A percentile compares a stretch with the other conserved stretches of the same genome.
phyloP scores from a whole-genome alignment of 2,113 vertebrate genomes.

The Isichthys henryi region DNA sequence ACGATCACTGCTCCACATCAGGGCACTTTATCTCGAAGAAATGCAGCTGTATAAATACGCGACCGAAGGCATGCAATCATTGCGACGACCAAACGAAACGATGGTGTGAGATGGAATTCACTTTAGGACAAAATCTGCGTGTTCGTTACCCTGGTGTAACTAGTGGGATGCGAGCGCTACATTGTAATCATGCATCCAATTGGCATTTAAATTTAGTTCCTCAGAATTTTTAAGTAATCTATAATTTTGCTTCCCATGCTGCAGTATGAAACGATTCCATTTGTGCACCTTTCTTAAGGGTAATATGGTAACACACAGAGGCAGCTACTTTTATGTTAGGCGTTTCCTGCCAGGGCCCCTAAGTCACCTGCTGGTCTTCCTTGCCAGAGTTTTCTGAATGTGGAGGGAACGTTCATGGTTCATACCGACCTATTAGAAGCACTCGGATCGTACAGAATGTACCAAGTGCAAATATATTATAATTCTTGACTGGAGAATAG shows the following conservation, averaged over 20 bases:
- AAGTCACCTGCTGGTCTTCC: not conserved
- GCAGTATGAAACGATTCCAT: not conserved
- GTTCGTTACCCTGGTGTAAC: not conserved
- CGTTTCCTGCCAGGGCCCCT: not conserved
- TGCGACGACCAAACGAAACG: not conserved
- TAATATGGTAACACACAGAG: not conserved
- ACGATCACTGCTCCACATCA: not conserved
- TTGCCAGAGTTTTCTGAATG: not conserved
- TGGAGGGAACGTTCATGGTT: not conserved
- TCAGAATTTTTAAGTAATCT: not conserved
- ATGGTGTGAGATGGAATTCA: not conserved
- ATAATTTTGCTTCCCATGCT: not conserved
- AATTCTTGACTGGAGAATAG: not conserved
- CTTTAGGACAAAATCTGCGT: not conserved
- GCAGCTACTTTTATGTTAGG: not conserved
- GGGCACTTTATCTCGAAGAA: not conserved
- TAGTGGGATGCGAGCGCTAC: not conserved
- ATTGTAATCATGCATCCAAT: not conserved
- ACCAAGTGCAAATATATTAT: not conserved
- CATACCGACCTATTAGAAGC: not conserved
- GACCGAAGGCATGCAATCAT: not conserved
- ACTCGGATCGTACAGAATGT: not conserved
- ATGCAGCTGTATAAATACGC: conserved; percentile 13
- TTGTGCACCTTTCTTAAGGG: not conserved
- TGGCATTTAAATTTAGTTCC: not conserved